phyloP scores from a whole-genome alignment of 2,113 vertebrate genomes.

The Engystomops pustulosus region DNA sequence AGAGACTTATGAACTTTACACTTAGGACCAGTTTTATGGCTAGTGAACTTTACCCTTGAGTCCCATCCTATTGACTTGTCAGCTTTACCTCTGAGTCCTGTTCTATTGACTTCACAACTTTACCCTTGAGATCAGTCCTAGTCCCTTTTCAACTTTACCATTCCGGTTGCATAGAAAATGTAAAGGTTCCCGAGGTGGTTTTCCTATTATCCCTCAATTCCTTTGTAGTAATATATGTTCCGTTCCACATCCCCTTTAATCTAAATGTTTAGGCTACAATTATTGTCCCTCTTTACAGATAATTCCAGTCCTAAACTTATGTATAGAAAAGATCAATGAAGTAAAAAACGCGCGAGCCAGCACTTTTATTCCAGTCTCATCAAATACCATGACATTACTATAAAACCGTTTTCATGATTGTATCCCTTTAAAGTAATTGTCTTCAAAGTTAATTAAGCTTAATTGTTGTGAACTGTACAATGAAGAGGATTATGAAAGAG shows the following conservation, averaged over 20 bases:
- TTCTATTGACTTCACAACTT: too few relatives aligned
- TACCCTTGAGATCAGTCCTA: too few relatives aligned
- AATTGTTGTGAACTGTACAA: conserved; percentile 52
- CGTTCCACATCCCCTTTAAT: not conserved
- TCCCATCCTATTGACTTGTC: too few relatives aligned
- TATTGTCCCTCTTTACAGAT: not conserved
- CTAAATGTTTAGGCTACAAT: not conserved
- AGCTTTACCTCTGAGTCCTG: too few relatives aligned
- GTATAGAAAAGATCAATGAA: conserved; percentile 7
- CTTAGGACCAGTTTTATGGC: too few relatives aligned
- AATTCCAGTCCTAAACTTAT: not conserved
- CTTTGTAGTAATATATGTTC: not conserved
- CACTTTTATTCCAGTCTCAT: conserved; percentile 25
- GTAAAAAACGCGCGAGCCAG: conserved; percentile 8
- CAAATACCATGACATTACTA: conserved; percentile 15
- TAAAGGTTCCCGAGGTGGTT: not conserved
- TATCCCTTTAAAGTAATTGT: conserved; percentile 44
- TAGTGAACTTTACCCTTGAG: too few relatives aligned
- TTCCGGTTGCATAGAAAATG: not conserved
- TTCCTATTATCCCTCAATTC: not conserved
- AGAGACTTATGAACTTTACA: too few relatives aligned
- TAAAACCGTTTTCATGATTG: conserved; percentile 30
- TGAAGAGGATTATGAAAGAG: conserved; percentile 53
- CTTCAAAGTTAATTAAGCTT: conserved; percentile 49
- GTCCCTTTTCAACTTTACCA: too few relatives aligned